Percentiles rank a stretch among this genome's conserved stretches.
These are phyloP conservation scores for Anaspis maculata DNA, from an alignment of 2,888 invertebrate genomes.

Conservation along the genomic window DNA sequence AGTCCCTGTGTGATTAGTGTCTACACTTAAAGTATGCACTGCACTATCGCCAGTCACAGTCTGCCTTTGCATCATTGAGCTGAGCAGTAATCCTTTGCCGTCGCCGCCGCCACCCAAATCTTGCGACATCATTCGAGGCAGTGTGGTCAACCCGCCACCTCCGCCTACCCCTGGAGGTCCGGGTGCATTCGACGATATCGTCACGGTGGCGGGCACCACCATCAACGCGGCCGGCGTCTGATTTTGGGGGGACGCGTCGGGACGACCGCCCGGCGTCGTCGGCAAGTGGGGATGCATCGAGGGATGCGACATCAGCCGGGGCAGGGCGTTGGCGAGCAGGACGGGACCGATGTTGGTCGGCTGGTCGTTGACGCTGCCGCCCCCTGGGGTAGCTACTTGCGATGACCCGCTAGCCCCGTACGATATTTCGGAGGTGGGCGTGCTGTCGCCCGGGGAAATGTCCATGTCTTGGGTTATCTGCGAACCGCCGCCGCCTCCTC, in stretches of 20 bases:
- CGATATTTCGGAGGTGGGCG: conserved; percentile 75
- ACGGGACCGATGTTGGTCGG: conserved; percentile 54
- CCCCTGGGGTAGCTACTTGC: background rate
- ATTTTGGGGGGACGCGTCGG: conserved; percentile 31
- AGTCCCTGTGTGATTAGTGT: conserved; percentile 40
- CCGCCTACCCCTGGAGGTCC: conserved; percentile 24
- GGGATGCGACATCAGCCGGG: conserved; percentile 53
- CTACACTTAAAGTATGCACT: conserved; percentile 44
- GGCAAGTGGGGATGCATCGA: conserved; percentile 44
- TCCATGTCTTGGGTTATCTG: conserved; percentile 72
- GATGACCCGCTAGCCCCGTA: conserved; percentile 37
- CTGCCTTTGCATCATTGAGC: conserved; percentile 21
- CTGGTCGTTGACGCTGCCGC: too few relatives aligned
- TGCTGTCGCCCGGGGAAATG: conserved; percentile 85
- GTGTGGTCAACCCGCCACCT: conserved; percentile 36
- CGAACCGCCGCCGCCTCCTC: conserved; percentile 29
- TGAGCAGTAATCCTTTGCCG: conserved; percentile 30
- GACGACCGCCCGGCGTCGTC: conserved; percentile 30
- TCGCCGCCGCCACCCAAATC: conserved; percentile 28
- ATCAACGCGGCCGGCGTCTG: conserved; percentile 31
- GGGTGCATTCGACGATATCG: conserved; percentile 39
- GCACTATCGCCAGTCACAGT: conserved; percentile 27
- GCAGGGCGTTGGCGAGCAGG: conserved; percentile 58
- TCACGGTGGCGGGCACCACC: conserved; percentile 40
- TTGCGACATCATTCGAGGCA: conserved; percentile 45